phyloP scores from a whole-genome alignment of 2,797 vertebrate genomes.

The Knipowitschia caucasica region DNA sequence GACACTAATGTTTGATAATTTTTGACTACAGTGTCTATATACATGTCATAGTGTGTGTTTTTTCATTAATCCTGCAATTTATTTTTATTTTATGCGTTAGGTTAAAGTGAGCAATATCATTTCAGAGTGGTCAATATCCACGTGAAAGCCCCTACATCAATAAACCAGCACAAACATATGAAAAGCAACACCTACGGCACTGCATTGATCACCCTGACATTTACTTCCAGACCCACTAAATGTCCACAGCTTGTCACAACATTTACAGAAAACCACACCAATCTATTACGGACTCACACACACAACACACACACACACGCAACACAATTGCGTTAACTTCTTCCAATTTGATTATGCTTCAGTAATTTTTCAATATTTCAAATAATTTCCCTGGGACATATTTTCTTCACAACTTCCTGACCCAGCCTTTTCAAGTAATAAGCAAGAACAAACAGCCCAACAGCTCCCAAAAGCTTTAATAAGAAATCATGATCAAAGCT shows the following conservation, averaged over 20 bases:
- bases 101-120: too few relatives aligned
- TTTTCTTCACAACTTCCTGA: constrained; percentile 42
- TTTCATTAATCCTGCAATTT: too few relatives aligned
- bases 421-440: constrained; percentile 61
- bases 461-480: constrained; percentile 58
- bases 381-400: constrained; percentile 33
- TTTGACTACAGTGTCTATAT: too few relatives aligned
- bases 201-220: constrained; percentile 89
- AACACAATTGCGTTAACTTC: constrained; percentile 31
- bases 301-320: neutral
- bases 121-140: constrained; percentile 74
- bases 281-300: constrained; percentile 58
- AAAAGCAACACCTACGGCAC: constrained; percentile 81
- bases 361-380: constrained; percentile 25
- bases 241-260: constrained; percentile 80
- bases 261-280: constrained; percentile 76
- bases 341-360: constrained; percentile 35
- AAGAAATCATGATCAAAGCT: constrained; percentile 67
- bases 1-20: too few relatives aligned
- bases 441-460: constrained; percentile 59
- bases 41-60: too few relatives aligned
- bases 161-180: constrained; percentile 78
- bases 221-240: constrained; percentile 87
- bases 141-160: constrained; percentile 78
- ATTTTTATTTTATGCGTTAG: too few relatives aligned